These are phyloP conservation scores for Coelopa frigida DNA, from an alignment of 1,140 invertebrate species.

Conservation along the genomic window DNA sequence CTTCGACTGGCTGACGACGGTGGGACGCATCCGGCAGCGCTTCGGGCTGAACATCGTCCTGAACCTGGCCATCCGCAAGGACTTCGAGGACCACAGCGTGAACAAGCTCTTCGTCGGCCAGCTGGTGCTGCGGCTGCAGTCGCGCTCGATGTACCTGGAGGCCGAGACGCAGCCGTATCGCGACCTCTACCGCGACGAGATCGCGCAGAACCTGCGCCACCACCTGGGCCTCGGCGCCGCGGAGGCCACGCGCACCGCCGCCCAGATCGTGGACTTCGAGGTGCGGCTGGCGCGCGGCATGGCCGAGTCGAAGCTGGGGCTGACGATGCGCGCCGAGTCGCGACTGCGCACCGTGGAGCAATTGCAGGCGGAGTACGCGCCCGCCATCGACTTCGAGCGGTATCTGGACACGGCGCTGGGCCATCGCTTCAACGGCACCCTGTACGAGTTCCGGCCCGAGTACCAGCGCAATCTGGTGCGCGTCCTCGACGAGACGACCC, in stretches of 20 bases:
- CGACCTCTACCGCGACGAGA: conserved; percentile 8
- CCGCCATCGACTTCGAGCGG: conserved; percentile 19
- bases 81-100: conserved; percentile 11
- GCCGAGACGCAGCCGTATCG: conserved; percentile 8
- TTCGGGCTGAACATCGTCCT: conserved; percentile 32
- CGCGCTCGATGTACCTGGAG: conserved; percentile 10
- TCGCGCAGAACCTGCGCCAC: conserved; percentile 12
- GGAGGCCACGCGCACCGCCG: conserved; percentile 15
- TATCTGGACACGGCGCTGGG: conserved; percentile 24
- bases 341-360: conserved; percentile 14
- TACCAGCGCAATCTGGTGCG: conserved; percentile 21
- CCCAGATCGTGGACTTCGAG: conserved; percentile 23
- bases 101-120: conserved; percentile 28
- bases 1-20: conserved; percentile 28
- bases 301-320: conserved; percentile 4
- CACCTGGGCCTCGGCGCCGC: conserved; percentile 17
- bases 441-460: conserved; percentile 27
- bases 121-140: conserved; percentile 13
- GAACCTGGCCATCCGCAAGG: conserved; percentile 15
- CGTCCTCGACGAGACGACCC: conserved; percentile 11
- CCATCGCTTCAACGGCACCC: conserved; percentile 14
- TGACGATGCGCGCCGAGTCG: conserved; percentile 17
- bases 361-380: conserved; percentile 12
- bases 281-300: conserved; percentile 17
- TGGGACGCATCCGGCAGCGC: conserved; percentile 25